These are phyloP conservation scores for Pseudocheirus occidentalis DNA, from an alignment of 2,797 vertebrate genomes.

Conservation along the genomic window DNA sequence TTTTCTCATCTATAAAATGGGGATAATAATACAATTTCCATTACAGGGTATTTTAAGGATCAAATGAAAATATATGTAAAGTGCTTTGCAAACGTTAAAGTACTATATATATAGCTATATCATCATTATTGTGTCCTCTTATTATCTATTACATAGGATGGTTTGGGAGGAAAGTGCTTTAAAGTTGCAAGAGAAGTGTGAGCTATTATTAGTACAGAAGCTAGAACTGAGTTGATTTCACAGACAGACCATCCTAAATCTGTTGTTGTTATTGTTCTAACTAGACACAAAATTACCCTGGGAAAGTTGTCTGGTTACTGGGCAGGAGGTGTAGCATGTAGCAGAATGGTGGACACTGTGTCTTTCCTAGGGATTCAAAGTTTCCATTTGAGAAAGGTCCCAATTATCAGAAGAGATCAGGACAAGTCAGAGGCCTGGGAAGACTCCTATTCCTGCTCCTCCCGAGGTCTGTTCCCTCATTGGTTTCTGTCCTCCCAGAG, in stretches of 20 bases:
- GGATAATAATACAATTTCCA: not conserved
- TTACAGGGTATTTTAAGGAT: not conserved
- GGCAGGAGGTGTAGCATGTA: not conserved
- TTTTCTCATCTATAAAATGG: not conserved
- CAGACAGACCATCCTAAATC: not conserved
- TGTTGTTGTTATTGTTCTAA: not conserved
- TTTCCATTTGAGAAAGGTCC: not conserved
- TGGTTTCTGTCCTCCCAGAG: not conserved
- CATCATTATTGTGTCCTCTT: not conserved
- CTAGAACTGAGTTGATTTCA: not conserved
- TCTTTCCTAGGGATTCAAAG: not conserved
- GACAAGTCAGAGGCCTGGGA: not conserved
- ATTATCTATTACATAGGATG: not conserved
- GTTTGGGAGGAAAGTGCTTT: not conserved
- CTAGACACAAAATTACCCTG: not conserved
- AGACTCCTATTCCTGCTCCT: not conserved
- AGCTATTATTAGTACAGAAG: not conserved
- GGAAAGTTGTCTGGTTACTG: not conserved
- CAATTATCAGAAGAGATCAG: not conserved
- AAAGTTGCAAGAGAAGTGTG: not conserved
- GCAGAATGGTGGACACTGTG: not conserved
- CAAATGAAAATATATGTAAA: not conserved
- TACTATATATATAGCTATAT: not conserved
- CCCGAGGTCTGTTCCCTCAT: not conserved
- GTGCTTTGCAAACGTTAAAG: not conserved